Evolutionary conservation across 2,113 vertebrate species (phyloP).

Genomic region (Holacanthus passer): DNA sequence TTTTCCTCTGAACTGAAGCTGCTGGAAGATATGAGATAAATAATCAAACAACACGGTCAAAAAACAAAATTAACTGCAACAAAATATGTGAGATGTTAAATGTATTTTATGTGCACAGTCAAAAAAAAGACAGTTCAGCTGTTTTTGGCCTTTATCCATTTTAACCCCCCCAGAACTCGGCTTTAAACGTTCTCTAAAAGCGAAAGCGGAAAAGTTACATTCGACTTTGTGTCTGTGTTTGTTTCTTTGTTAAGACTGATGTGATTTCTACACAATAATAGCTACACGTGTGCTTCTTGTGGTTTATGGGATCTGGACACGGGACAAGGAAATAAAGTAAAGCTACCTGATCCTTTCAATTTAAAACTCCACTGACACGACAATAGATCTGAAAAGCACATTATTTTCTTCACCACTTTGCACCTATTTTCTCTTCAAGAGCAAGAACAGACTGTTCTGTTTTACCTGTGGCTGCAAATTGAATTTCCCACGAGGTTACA

Average conservation of each 20-base stretch:
- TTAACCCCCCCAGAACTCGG: too few species aligned
- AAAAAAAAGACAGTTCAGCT: background rate
- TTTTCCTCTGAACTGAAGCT: slow-evolving; percentile 14
- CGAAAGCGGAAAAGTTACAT: too few species aligned
- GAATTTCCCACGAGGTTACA: slow-evolving; percentile 29
- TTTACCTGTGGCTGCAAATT: slow-evolving; percentile 9
- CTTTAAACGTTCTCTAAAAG: too few species aligned
- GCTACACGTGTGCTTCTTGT: background rate
- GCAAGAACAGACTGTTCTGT: background rate
- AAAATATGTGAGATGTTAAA: background rate
- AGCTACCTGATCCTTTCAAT: background rate
- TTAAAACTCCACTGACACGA: background rate
- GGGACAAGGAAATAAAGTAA: background rate
- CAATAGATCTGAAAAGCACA: background rate
- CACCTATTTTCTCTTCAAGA: background rate
- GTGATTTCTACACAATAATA: background rate
- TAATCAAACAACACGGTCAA: background rate
- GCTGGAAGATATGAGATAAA: background rate
- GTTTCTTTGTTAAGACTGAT: too few species aligned
- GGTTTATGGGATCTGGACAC: too few species aligned
- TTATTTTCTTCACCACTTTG: too few species aligned
- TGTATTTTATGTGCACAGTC: background rate
- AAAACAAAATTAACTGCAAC: slow-evolving; percentile 2
- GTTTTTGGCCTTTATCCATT: too few species aligned
- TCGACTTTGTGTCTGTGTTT: background rate